Conservation (phyloP, 2,888 invertebrate genomes). For the Euzophera pinguis region DNA sequence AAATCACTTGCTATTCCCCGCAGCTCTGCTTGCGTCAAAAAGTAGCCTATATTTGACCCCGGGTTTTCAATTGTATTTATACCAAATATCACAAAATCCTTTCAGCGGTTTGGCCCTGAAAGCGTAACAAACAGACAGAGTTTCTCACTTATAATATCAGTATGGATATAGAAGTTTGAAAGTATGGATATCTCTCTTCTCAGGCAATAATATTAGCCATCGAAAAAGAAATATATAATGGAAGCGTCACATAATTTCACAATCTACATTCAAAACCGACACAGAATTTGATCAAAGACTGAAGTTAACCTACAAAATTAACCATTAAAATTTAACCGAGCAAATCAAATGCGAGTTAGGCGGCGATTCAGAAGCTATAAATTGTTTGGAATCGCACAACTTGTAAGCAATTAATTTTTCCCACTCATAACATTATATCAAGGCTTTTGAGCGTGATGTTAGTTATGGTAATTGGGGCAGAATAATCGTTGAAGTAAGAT, state of each 20-base stretch:
- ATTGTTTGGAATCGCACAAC: constrained; percentile 43
- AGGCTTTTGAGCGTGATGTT: constrained; percentile 18
- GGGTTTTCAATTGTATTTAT: too few relatives aligned
- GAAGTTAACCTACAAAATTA: constrained; percentile 39
- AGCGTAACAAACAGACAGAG: too few relatives aligned
- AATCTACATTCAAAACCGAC: neutral
- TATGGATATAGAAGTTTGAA: too few relatives aligned
- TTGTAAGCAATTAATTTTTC: constrained; percentile 56
- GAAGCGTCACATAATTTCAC: neutral
- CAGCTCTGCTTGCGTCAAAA: too few relatives aligned
- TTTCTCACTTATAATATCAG: too few relatives aligned
- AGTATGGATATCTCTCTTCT: too few relatives aligned
- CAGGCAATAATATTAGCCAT: too few relatives aligned
- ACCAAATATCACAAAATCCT: too few relatives aligned
- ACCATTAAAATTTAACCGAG: constrained; percentile 57
- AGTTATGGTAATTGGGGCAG: constrained; percentile 11
- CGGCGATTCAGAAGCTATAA: constrained; percentile 25
- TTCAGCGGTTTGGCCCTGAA: too few relatives aligned
- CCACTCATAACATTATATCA: constrained; percentile 57
- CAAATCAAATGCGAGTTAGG: constrained; percentile 46
- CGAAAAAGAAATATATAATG: neutral
- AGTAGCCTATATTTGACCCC: too few relatives aligned
- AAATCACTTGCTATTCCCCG: too few relatives aligned
- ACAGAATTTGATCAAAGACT: constrained; percentile 13
- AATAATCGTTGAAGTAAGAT: neutral